Evolutionary conservation across 2,113 vertebrate genomes (phyloP).

Genomic region (Aythya baeri): DNA sequence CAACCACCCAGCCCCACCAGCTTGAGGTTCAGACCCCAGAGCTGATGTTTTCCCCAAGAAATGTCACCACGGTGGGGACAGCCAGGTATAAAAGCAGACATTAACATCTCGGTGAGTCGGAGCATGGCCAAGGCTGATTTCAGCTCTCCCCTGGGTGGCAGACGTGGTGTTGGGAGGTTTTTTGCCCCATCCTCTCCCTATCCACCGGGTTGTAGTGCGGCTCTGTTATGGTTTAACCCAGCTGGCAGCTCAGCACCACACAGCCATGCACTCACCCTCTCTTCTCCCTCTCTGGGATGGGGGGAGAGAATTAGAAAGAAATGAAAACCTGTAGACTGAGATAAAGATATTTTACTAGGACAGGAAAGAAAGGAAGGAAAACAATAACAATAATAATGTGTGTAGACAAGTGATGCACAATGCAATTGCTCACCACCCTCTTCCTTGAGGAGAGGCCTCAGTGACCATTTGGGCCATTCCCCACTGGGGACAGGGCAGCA

Average conservation of each 20-base stretch:
- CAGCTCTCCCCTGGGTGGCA: background rate
- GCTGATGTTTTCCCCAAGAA: background rate
- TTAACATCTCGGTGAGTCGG: background rate
- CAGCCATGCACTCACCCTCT: no score
- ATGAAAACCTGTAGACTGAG: no score
- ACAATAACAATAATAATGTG: no score
- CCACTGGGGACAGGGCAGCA: background rate
- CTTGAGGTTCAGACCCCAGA: background rate
- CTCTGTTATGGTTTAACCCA: no score
- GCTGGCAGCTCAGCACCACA: no score
- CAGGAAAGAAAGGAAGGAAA: no score
- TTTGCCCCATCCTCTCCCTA: background rate
- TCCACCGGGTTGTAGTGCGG: background rate
- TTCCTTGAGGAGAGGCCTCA: background rate
- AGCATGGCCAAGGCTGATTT: background rate
- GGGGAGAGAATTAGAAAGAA: no score
- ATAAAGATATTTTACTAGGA: no score
- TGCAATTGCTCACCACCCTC: no score
- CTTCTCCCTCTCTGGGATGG: no score
- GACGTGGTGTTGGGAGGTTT: rapidly evolving
- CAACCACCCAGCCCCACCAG: background rate
- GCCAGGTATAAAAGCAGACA: background rate
- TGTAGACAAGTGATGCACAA: no score
- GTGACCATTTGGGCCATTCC: background rate
- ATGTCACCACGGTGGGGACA: background rate